phyloP scores from a whole-genome alignment of 2,797 vertebrate species.

The Rhincodon typus region DNA sequence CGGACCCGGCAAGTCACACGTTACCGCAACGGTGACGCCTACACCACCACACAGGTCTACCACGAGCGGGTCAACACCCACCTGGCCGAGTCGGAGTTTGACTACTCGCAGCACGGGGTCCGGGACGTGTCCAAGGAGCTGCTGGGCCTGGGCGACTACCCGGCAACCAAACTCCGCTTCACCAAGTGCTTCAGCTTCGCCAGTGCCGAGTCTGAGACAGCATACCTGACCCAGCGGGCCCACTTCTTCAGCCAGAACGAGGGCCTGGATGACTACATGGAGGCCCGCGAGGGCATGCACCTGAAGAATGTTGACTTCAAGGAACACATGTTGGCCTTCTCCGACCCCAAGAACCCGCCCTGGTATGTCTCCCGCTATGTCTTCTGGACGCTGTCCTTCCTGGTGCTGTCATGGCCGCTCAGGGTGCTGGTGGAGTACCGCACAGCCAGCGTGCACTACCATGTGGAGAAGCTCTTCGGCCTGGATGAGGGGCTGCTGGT shows the following conservation, averaged over 20 bases:
- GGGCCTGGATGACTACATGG: constrained; percentile 86
- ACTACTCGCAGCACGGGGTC: constrained; percentile 68
- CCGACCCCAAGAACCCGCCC: constrained; percentile 69
- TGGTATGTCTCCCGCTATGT: constrained; percentile 74
- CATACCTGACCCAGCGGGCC: constrained; percentile 79
- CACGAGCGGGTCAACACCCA: constrained; percentile 62
- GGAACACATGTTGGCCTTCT: constrained; percentile 79
- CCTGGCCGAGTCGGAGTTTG: constrained; percentile 59
- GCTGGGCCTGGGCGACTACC: constrained; percentile 57
- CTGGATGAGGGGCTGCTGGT: constrained; percentile 52
- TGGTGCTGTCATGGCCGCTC: constrained; percentile 77
- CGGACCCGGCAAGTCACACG: constrained; percentile 80
- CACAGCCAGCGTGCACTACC: constrained; percentile 80
- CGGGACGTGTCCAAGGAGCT: constrained; percentile 69
- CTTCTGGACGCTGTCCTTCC: constrained; percentile 76
- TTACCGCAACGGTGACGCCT: constrained; percentile 82
- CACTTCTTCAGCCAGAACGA: constrained; percentile 84
- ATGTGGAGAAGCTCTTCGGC: constrained; percentile 85
- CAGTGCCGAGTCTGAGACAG: constrained; percentile 65
- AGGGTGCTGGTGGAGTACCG: constrained; percentile 73
- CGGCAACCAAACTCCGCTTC: constrained; percentile 57
- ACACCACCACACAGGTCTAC: constrained; percentile 75
- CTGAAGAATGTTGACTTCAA: constrained; percentile 84
- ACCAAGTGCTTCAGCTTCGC: constrained; percentile 71
- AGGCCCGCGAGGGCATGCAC: constrained; percentile 84